These are phyloP conservation scores for Anagyrus pseudococci DNA, from an alignment of 2,888 invertebrate genomes.

Conservation along the genomic window DNA sequence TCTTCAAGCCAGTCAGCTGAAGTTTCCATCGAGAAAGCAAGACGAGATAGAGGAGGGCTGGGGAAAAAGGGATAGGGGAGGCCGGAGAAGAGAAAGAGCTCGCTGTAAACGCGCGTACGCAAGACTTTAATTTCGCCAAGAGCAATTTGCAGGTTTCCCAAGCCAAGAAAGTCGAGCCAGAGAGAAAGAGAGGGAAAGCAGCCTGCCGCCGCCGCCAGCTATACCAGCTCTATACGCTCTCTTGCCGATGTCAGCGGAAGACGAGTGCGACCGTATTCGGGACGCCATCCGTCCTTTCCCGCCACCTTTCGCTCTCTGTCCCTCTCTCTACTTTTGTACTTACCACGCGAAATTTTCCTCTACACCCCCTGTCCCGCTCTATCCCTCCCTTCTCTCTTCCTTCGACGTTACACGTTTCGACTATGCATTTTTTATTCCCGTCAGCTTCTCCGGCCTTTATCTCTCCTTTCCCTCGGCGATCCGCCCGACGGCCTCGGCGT, in stretches of 20 bases:
- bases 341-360: neutral
- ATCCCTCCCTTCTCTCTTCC: neutral
- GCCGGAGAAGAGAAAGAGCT: constrained; percentile 5
- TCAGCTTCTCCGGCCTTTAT: constrained; percentile 2
- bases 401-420: too few relatives aligned
- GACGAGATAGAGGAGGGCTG: too few relatives aligned
- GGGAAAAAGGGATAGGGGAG: too few relatives aligned
- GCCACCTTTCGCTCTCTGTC: constrained; percentile 10
- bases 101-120: constrained; percentile 11
- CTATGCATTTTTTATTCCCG: too few relatives aligned
- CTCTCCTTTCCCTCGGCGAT: neutral
- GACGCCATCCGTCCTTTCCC: neutral
- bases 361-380: neutral
- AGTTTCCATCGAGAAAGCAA: too few relatives aligned
- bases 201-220: constrained; percentile 4
- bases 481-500: neutral
- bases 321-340: constrained; percentile 1
- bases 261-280: constrained; percentile 23
- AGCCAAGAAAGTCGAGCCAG: constrained; percentile 27
- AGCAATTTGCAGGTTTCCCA: constrained; percentile 44
- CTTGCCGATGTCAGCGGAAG: constrained; percentile 30
- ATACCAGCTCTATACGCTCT: neutral
- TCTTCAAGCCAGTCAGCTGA: too few relatives aligned
- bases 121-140: constrained; percentile 40
- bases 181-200: neutral